Evolutionary conservation across 2,797 vertebrate genomes (phyloP).

Genomic region (Spinus pinus): DNA sequence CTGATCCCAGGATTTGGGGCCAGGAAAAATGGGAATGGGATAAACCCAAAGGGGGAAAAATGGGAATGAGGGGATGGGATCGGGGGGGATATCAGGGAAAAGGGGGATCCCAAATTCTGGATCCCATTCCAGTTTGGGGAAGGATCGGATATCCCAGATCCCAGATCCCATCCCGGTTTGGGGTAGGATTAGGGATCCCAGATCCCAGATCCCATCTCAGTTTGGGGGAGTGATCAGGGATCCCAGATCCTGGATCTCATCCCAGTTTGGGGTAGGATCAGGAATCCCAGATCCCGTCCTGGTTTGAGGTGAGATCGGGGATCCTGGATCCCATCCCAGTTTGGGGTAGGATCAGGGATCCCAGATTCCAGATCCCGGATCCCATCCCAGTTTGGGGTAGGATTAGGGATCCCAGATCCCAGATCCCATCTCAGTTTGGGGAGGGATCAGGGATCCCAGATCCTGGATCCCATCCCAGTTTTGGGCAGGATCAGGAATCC

Average conservation of each 20-base stretch:
- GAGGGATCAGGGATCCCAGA: too few species aligned
- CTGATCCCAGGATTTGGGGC: neutral
- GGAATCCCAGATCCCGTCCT: too few species aligned
- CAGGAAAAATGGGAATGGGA: neutral
- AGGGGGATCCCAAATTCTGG: neutral
- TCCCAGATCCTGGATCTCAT: too few species aligned
- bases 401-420: too few species aligned
- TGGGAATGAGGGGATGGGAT: neutral
- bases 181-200: neutral
- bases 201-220: neutral
- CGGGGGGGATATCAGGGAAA: neutral
- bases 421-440: too few species aligned
- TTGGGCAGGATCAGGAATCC: too few species aligned
- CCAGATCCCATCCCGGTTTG: neutral
- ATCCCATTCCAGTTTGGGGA: neutral
- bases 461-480: too few species aligned
- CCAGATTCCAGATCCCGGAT: too few species aligned
- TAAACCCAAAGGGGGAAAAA: neutral
- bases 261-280: rapidly evolving
- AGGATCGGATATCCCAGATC: too few species aligned
- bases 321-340: too few species aligned
- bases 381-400: rapidly evolving
- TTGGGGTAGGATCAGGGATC: too few species aligned
- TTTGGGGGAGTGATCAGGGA: neutral
- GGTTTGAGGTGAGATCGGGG: too few species aligned